Percentiles rank a stretch among this genome's conserved stretches.
Conservation (phyloP, 2,113 vertebrate species). For the Nycticryphes semicollaris region DNA sequence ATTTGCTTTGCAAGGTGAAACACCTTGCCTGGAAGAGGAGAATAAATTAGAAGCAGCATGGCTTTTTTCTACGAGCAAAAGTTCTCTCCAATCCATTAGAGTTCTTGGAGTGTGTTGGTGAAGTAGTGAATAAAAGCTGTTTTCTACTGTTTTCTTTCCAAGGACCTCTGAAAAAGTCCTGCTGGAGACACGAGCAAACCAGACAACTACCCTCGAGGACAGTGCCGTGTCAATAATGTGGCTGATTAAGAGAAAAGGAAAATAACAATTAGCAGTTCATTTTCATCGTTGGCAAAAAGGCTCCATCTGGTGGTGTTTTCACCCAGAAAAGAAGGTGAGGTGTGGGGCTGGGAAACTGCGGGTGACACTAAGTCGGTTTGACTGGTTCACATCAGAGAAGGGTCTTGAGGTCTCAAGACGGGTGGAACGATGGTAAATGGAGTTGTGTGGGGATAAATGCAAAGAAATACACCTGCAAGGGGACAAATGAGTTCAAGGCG, state of each 20-base stretch:
- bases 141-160: neutral
- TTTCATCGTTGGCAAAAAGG: neutral
- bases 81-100: neutral
- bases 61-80: neutral
- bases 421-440: neutral
- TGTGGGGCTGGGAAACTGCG: neutral
- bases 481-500: accelerated
- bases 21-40: neutral
- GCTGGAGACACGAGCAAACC: neutral
- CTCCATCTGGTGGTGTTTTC: conserved; percentile 47
- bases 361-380: neutral
- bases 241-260: neutral
- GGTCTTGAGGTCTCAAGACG: neutral
- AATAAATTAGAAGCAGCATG: neutral
- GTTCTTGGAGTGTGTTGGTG: neutral
- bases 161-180: neutral
- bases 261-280: neutral
- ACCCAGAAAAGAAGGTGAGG: neutral
- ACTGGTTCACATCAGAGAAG: neutral
- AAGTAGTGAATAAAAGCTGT: neutral
- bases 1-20: neutral
- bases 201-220: neutral
- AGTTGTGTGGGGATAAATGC: neutral
- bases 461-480: neutral
- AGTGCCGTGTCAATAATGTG: accelerated